Evolutionary conservation across 2,797 vertebrate genomes (phyloP).

Genomic region (Tarsius wallacei): DNA sequence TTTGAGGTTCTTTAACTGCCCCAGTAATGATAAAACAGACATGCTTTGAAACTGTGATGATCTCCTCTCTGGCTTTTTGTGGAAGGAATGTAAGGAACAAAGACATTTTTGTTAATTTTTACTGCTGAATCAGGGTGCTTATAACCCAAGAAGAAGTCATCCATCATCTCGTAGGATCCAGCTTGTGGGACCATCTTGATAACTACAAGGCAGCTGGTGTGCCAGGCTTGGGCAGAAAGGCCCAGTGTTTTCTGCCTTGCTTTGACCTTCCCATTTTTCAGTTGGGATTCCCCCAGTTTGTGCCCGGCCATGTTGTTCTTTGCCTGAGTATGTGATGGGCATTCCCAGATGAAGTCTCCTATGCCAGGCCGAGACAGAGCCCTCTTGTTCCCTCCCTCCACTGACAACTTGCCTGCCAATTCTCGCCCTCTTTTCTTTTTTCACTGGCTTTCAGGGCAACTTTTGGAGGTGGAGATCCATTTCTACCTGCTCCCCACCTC

Average conservation of each 20-base stretch:
- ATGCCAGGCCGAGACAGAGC: neutral
- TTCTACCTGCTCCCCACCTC: neutral
- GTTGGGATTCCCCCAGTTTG: neutral
- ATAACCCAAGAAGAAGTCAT: neutral
- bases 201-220: neutral
- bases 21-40: neutral
- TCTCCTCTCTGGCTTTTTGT: neutral
- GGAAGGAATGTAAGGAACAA: neutral
- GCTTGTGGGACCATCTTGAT: neutral
- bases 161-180: neutral
- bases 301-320: neutral
- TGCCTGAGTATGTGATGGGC: neutral
- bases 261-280: neutral
- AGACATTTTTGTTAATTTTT: neutral
- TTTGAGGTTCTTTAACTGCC: neutral
- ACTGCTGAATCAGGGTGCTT: neutral
- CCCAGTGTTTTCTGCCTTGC: neutral
- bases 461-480: neutral
- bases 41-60: neutral
- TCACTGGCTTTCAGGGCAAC: neutral
- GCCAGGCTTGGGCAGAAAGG: neutral
- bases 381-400: neutral
- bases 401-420: neutral
- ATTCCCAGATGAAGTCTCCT: neutral
- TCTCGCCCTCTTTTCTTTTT: neutral